These are phyloP conservation scores for Lutjanus argentimaculatus DNA, from an alignment of 2,797 vertebrate genomes.

Conservation along the genomic window DNA sequence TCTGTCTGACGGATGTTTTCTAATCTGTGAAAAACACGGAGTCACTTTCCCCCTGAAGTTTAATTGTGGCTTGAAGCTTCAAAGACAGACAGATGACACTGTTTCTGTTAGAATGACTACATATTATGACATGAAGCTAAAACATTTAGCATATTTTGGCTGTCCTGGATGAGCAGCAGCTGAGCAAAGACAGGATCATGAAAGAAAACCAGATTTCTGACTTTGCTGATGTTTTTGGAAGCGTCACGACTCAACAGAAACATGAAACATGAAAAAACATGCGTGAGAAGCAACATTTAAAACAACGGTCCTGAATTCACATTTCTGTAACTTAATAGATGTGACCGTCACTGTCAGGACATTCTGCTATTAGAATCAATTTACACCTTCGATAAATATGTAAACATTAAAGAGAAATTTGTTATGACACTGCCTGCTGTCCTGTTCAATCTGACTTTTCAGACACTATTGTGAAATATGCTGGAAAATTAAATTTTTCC, in stretches of 20 bases:
- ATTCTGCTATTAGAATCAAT: not conserved
- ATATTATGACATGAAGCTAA: not conserved
- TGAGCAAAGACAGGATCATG: not conserved
- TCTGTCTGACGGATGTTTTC: not conserved
- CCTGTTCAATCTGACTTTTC: not conserved
- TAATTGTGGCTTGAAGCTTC: not conserved
- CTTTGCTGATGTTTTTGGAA: not conserved
- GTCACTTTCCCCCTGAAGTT: not conserved
- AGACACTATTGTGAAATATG: not conserved
- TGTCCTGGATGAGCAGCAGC: not conserved
- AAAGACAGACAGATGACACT: not conserved
- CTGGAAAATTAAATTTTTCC: not conserved
- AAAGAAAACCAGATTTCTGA: not conserved
- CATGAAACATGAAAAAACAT: not conserved
- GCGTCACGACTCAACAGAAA: not conserved
- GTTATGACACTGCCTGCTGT: not conserved
- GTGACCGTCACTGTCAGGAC: too few relatives aligned
- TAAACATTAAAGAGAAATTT: too few relatives aligned
- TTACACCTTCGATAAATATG: not conserved
- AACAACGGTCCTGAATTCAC: not conserved
- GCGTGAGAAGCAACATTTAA: not conserved
- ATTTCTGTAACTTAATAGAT: not conserved
- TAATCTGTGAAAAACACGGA: not conserved
- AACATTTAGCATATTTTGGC: not conserved
- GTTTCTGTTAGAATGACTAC: not conserved